Evolutionary conservation across 2,797 vertebrate genomes (phyloP), one percentile per base, ranked within the genome.

Genomic region (Aplochiton taeniatus): DNA sequence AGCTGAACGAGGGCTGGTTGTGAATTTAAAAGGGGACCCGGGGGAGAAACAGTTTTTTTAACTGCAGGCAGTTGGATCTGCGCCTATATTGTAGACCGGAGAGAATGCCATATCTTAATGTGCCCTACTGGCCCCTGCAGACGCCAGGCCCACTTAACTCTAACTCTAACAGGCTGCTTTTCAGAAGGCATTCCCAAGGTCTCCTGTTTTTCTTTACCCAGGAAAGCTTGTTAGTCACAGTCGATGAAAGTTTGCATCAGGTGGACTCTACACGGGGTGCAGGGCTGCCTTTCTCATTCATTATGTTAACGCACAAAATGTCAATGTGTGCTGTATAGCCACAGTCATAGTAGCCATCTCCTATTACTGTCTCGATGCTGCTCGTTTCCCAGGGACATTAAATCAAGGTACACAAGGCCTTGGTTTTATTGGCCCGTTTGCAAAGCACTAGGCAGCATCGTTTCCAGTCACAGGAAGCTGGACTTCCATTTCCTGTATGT

Each of bases 401-500:
- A 6, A 31, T 2, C 31, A 31, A 31, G 31, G 31, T 31, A 31
- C 31, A 31, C 31, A 31, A 6, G 2, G 31, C 31, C 31, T 31
- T 31, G n/a, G 13, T 47, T 16, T 82, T 66, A 85, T 89, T 76
- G 68, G 65, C 47, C 46, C 4, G 45, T 65, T 68, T 48, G 60
- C 78, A 63, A 12, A 62, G 78, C 69, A 64, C 16, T 43, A 11
- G 10, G 51, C 72, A 65, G 53, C 70, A 70, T 6, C 12, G 65
- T 68, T 74, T 81, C 13, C 75, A 77, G 64, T 79, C 60, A 73
- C 83, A 85, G 83, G 83, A 89, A 87, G 75, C 80, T 70, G 70
- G 85, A 90, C 88, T 78, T 85, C 44, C 46, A 83, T 77, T 89
- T 92, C 87, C 90, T 89, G 88, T 82, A 74, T 78, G 78, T 83